Base-by-base conservation (phyloP, 2,888 invertebrate species). In the Octodonta nipae region DNA sequence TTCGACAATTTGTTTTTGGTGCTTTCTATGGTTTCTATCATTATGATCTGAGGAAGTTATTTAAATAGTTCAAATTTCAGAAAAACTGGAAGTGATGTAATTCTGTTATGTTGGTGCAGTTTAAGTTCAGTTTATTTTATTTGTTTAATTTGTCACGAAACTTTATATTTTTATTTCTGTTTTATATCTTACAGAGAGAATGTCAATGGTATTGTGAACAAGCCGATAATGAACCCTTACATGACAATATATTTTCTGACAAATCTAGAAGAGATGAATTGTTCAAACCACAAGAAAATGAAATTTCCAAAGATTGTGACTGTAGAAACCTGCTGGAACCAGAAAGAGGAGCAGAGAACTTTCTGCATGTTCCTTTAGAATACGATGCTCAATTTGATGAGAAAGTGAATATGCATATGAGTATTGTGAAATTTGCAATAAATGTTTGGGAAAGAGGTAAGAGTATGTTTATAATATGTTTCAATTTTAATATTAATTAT, bases 401-500 rank as follows among this genome's bases (percentile, higher is more conserved):
- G 35, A 67, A 71, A 24, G 76, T 82, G 16, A 87, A 86, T 57
- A 69, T 73, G 25, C 78, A 74, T 55, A 69, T 78, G 54, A 88
- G 87, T 52, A 82, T 87, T 38, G 83, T 93, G 13, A 91, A 92
- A 60, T 82, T 93, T 28, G 89, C 92, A 14, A 86, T 88, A 26
- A 92, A 89, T 63, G 87, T 93, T 38, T 92, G 82, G 60, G 83
- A 87, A 51, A 73, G 83, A 73, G 80, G 81, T 80, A 63, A 60
- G 59, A n/a, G n/a, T n/a, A n/a, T n/a, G n/a, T n/a, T n/a, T n/a
- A n/a, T n/a, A n/a, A n/a, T n/a, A n/a, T n/a, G n/a, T n/a, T n/a
- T n/a, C n/a, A n/a, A n/a, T n/a, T n/a, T n/a, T n/a, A n/a, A n/a
- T n/a, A n/a, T n/a, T n/a, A n/a, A n/a, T n/a, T n/a, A n/a, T n/a